Base-by-base conservation (phyloP, 2,888 invertebrate species). In the Timema cristinae region DNA sequence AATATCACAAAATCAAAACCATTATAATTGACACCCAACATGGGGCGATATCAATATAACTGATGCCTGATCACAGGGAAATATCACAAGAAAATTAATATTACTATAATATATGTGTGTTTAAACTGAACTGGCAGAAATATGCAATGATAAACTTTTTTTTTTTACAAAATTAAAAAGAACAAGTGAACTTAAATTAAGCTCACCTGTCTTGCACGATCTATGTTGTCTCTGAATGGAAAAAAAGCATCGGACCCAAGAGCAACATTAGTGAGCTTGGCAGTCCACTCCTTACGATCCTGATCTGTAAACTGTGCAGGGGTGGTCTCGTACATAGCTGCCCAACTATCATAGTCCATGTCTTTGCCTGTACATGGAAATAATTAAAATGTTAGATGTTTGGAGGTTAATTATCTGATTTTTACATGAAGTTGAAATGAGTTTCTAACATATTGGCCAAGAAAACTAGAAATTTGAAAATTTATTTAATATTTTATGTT, bases 221-320 rank as follows among this genome's bases (percentile, higher is more conserved):
- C 98, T 71, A 99, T 91, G 79, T 97, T 98, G 81, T 99, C 98
- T 76, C 97, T 87, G 87, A 98, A 98, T 50, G 98, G 98, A 85
- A 99, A 98, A 87, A 98, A 99, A 0, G 98, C 98, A 83, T 99
- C 98, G 0, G 98, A 98, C 15, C 94, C 94, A 47, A 98, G 86
- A 6, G 94, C 92, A 50, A 95, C 94, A 49, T 90, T 90, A 74
- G 87, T 88, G 78, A 96, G 83, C 81, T 89, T 85, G 71, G 83
- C 84, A 48, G 90, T 79, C 94, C 94, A 95, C 6, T 87, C 86
- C 0, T 83, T 81, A 73, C 88, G 87, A 76, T 93, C 91, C 56
- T 84, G 82, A 67, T 88, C 85, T 0, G 91, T 90, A 47, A 97
- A 84, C 66, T 87, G 86, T 16, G 87, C 83, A 0, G 97, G 97